A percentile compares a stretch with the other conserved stretches of the same genome.
phyloP scores from a whole-genome alignment of 2,888 invertebrate species.

The Agonum fuliginosum region DNA sequence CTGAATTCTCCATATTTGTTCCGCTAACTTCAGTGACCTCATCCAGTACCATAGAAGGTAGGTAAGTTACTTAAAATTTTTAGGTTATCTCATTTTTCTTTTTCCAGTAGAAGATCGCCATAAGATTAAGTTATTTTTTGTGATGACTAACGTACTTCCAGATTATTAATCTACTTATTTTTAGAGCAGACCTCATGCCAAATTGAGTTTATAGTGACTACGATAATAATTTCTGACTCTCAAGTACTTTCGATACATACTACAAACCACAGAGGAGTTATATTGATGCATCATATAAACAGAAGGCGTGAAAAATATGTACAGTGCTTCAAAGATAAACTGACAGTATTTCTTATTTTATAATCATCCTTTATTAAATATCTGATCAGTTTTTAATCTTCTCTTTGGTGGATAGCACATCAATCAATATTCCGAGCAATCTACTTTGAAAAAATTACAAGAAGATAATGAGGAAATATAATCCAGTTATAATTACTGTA shows the following conservation, averaged over 20 bases:
- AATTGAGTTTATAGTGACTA: constrained; percentile 1
- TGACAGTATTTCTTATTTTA: neutral
- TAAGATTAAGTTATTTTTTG: too few species aligned
- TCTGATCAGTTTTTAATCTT: neutral
- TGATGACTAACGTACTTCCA: too few species aligned
- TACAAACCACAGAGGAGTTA: neutral
- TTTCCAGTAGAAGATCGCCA: too few species aligned
- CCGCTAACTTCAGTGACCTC: too few species aligned
- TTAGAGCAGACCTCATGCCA: constrained; percentile 25
- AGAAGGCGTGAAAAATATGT: constrained; percentile 28
- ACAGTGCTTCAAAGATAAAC: constrained; percentile 7
- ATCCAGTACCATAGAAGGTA: too few species aligned
- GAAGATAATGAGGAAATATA: neutral
- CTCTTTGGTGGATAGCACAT: neutral
- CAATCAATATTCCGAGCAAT: neutral
- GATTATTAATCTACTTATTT: constrained; percentile 5
- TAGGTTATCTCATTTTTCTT: too few species aligned
- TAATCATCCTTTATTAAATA: neutral
- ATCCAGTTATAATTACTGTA: neutral
- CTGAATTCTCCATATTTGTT: too few species aligned
- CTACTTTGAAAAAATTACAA: neutral
- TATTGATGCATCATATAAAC: constrained; percentile 6
- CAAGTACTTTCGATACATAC: constrained; percentile 22
- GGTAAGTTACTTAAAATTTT: too few species aligned
- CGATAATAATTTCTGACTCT: neutral